A percentile compares a stretch with the other conserved stretches of the same genome.
Conservation (phyloP, 2,888 invertebrate species). For the Rhagophthalmus giganteus region DNA sequence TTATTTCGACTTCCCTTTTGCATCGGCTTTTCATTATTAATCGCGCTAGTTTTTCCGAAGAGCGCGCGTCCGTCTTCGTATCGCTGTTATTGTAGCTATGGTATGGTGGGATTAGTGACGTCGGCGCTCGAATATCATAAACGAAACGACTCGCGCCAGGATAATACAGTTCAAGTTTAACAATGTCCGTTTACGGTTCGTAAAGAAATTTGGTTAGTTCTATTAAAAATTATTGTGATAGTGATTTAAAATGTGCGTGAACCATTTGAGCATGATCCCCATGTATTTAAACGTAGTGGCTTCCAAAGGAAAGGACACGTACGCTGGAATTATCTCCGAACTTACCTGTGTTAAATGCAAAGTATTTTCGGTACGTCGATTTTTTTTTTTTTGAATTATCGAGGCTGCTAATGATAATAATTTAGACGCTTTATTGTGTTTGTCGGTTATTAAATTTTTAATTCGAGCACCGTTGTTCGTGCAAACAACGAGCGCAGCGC, state of each 20-base stretch:
- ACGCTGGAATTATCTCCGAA: constrained; percentile 53
- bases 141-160: constrained; percentile 12
- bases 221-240: not conserved
- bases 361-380: constrained; percentile 48
- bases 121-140: constrained; percentile 11
- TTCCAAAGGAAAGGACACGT: constrained; percentile 52
- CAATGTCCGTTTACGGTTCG: not conserved
- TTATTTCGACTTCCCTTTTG: too few relatives aligned
- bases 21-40: too few relatives aligned
- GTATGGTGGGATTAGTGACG: constrained; percentile 6
- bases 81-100: too few relatives aligned
- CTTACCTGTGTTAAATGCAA: constrained; percentile 51
- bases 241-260: constrained; percentile 50
- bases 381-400: constrained; percentile 1
- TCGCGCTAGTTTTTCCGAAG: too few relatives aligned
- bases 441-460: too few relatives aligned
- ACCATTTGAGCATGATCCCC: constrained; percentile 53
- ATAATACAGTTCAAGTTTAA: constrained; percentile 13
- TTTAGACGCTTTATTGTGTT: too few relatives aligned
- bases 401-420: too few relatives aligned
- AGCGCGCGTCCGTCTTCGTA: too few relatives aligned
- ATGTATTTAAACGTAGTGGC: constrained; percentile 54
- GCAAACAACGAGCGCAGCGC: too few relatives aligned
- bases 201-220: not conserved
- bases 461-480: too few relatives aligned